Base-by-base conservation (phyloP, 2,797 vertebrate genomes). In the Mastacembelus armatus region DNA sequence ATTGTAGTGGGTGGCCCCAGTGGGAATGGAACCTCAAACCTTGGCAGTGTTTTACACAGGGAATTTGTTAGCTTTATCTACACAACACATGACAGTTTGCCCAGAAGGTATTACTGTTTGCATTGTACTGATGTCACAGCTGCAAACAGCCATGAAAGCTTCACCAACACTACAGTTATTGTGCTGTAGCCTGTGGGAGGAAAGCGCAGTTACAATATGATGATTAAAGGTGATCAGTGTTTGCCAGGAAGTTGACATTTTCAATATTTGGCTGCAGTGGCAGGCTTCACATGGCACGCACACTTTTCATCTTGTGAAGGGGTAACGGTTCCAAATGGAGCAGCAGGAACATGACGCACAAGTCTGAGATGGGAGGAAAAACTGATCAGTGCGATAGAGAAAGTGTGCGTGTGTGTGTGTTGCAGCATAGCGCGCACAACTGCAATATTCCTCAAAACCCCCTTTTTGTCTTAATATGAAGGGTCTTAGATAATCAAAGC, bases 201-300 rank as follows among this genome's bases (percentile, higher is more conserved):
- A 63, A 63, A 66, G 43, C 29, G 66, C 66, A 4, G 49, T 59
- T 74, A 68, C 66, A 66, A 59, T 63, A 43, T 50, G 60, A 71
- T 85, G 84, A 88, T 74, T 83, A 86, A 87, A 91, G 81, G 81
- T 65, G 73, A 78, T 72, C 63, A 9, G 38, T 10, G 71, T 49
- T 62, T 84, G 83, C 86, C 87, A 90, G 81, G 79, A 85, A 73
- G 75, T 76, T 78, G 81, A 89, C 81, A 80, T 88, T 86, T 73
- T 76, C 72, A 54, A 66, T 66, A 54, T 79, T 78, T 89, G 83
- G 78, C 83, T 55, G 51, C 52, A 51, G 74, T 47, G 10, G 42
- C 71, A 42, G 70, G 47, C 66, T 61, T 55, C n/a, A 19, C 29
- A 63, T 82, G 42, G 67, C 81, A 83, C 62, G 52, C 82, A 80